Conservation (phyloP, 2,113 vertebrate genomes). For the Xerus inauris region DNA sequence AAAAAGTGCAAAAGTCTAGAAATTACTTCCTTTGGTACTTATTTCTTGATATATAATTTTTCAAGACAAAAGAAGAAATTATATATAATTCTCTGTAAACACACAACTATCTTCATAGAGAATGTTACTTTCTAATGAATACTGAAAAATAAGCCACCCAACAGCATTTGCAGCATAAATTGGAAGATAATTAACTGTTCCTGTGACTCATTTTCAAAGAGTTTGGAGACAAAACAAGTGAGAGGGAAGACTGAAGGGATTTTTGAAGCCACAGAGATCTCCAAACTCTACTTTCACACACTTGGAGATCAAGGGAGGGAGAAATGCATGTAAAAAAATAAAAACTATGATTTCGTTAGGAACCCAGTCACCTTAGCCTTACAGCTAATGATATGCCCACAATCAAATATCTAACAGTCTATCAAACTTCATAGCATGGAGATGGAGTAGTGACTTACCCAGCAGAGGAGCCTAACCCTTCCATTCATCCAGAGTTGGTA, state of each 20-base stretch:
- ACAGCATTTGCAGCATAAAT: not conserved
- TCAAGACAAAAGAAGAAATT: slow-evolving; percentile 53
- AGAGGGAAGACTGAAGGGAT: not conserved
- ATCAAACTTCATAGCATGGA: not conserved
- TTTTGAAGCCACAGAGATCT: slow-evolving; percentile 40
- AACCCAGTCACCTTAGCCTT: not conserved
- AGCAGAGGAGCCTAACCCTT: not conserved
- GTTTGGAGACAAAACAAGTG: slow-evolving; percentile 21
- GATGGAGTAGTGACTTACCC: not conserved
- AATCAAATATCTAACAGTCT: not conserved
- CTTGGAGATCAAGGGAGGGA: slow-evolving; percentile 33
- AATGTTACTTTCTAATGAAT: slow-evolving; percentile 47
- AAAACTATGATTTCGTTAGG: not conserved
- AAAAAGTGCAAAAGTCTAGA: not conserved
- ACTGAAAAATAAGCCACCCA: slow-evolving; percentile 42
- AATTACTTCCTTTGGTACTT: slow-evolving; percentile 24
- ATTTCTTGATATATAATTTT: slow-evolving; percentile 49
- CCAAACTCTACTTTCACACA: not conserved
- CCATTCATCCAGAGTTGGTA: not conserved
- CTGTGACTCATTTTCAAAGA: slow-evolving; percentile 60
- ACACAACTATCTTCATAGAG: not conserved
- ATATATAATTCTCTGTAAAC: slow-evolving; percentile 45
- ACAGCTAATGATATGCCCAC: not conserved
- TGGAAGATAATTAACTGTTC: slow-evolving; percentile 58
- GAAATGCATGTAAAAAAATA: not conserved